Base-by-base conservation (phyloP, 2,797 vertebrate genomes). In the Paratrypauchen microcephalus region DNA sequence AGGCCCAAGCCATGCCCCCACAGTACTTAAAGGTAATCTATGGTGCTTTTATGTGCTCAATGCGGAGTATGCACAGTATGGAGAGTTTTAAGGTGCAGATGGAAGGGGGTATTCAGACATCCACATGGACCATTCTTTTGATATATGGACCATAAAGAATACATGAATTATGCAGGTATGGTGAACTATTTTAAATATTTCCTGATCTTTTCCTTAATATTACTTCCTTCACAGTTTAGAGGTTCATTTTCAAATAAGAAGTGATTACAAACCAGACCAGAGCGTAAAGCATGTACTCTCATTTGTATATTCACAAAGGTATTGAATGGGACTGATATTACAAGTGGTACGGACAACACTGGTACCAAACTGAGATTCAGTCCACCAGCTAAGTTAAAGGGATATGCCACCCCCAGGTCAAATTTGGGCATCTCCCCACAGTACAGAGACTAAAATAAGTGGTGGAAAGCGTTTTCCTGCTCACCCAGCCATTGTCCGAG, bases 61-160 rank as follows among this genome's bases (percentile, higher is more conserved):
- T 58, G 65, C 59, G 59, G 62, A 45, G 66, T 39, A 60, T 75
- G 11, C 23, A 69, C 16, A 66, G 47, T 28, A 21, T 28, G 26
- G 39, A 52, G 26, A 55, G 56, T 30, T 23, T 65, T 57, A 65
- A 39, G 24, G 50, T 63, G 36, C 65, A 54, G n/a, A 45, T 36
- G 21, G 7, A 9, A 30, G n/a, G 50, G 23, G 52, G 5, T 28
- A 11, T 60, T 30, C 60, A 63, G 1, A 72, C 47, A 8, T 26
- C 45, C 23, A 68, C 45, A 39, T 57, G 54, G 64, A 7, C 32
- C 24, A 24, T 39, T 55, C 36, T 26, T 56, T 19, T 67, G 24
- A 71, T 36, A 36, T 68, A 47, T 66, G 30, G 62, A 52, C 68
- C 39, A 26, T 36, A n/a, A 65, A 30, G 15, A n/a, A 54, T 39